Evolutionary conservation across 2,113 vertebrate genomes (phyloP).

Genomic region (Cynopterus brachyotis): DNA sequence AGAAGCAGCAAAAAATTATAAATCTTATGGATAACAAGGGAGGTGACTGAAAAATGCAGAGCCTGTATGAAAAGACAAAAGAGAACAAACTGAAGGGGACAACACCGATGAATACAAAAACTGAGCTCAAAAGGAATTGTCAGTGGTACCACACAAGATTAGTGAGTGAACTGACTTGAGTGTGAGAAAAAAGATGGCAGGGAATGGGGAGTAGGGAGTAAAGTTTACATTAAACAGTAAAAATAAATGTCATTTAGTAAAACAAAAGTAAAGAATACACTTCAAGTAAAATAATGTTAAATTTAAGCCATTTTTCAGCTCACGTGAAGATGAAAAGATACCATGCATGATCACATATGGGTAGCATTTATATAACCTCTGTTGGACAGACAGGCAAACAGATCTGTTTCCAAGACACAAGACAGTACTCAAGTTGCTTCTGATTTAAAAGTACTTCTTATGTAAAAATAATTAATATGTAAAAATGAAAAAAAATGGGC

Average conservation of each 20-base stretch:
- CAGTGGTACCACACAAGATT: neutral
- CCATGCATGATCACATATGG: neutral
- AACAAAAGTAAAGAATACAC: neutral
- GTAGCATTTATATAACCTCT: neutral
- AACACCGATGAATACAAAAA: neutral
- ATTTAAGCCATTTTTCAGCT: neutral
- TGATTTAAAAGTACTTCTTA: neutral
- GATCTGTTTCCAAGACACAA: neutral
- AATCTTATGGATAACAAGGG: constrained; percentile 53
- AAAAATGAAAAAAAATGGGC: neutral
- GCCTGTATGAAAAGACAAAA: constrained; percentile 41
- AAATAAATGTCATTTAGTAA: neutral
- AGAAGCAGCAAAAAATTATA: constrained; percentile 16
- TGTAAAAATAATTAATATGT: no score
- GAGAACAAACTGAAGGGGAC: neutral
- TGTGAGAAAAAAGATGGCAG: neutral
- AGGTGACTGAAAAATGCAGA: neutral
- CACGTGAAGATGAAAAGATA: neutral
- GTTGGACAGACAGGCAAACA: neutral
- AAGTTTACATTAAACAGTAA: neutral
- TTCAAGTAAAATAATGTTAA: neutral
- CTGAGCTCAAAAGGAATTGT: neutral
- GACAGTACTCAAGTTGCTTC: neutral
- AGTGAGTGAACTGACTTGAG: neutral
- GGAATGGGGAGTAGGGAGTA: neutral